A percentile compares a stretch with the other conserved stretches of the same genome.
These are phyloP conservation scores for Periparus ater DNA, from an alignment of 2,797 vertebrate species.

Conservation along the genomic window DNA sequence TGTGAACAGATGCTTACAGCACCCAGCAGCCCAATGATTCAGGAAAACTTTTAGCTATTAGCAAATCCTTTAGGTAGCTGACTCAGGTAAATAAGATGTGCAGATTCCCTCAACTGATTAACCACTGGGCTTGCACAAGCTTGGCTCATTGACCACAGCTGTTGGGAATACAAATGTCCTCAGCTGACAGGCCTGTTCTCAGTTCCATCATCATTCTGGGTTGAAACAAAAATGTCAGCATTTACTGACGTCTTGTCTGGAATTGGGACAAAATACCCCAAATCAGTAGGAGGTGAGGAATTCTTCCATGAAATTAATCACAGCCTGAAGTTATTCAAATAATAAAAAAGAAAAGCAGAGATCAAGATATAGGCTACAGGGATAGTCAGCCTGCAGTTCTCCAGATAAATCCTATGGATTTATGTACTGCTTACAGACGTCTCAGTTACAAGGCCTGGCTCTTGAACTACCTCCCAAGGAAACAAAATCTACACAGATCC, in stretches of 20 bases:
- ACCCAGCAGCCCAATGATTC: constrained; percentile 9
- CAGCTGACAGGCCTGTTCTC: neutral
- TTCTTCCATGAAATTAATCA: neutral
- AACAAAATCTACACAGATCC: constrained; percentile 4
- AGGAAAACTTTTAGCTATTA: constrained; percentile 22
- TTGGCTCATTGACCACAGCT: constrained; percentile 42
- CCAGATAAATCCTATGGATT: neutral
- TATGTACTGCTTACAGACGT: neutral
- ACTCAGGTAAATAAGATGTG: constrained; percentile 41
- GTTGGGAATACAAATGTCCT: constrained; percentile 7
- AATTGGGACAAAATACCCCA: neutral
- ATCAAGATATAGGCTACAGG: neutral
- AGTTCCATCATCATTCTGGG: neutral
- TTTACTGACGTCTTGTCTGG: neutral
- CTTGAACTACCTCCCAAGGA: neutral
- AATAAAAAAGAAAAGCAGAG: neutral
- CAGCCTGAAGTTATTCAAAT: neutral
- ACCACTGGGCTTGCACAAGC: constrained; percentile 1
- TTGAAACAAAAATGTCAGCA: neutral
- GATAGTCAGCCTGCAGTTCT: neutral
- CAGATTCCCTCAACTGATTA: neutral
- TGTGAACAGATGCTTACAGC: constrained; percentile 25
- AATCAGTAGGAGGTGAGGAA: neutral
- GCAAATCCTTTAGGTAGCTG: constrained; percentile 27
- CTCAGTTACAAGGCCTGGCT: neutral